Evolutionary conservation across 2,888 invertebrate genomes (phyloP), one percentile per base, ranked within the genome.

Genomic region (Colletes collaris): DNA sequence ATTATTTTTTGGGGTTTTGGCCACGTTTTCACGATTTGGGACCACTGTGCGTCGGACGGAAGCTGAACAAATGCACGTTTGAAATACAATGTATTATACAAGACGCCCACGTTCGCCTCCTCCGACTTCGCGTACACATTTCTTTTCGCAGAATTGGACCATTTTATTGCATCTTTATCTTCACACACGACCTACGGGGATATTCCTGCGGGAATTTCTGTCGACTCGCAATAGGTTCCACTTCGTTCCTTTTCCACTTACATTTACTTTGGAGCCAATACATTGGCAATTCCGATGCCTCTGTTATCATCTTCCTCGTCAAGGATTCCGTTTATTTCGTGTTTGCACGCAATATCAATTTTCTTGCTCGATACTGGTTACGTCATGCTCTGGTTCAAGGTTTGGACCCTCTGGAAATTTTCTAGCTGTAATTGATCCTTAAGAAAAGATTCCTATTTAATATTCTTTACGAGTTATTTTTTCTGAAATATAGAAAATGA

Each of bases 111-210:
- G 50, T 52, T 16, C 64, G 16, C 37, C 52, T 16, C 55, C 55
- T 44, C 55, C 55, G 44, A 19, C 11, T 44, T 19, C 16, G 37
- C 50, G 64, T 64, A 37, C 52, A 50, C 35, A 50, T 50, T 63
- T 50, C 66, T 63, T 16, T 19, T 35, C 60, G 56, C 73, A 58
- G 52, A 52, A 64, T 64, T 52, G 16, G 52, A 37, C 50, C 52
- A 40, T 62, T 62, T 62, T 44, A 46, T 63, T 63, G 35, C 37
- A 37, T 50, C 16, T 64, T 64, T 64, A 64, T 64, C 64, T 63
- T 44, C 44, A 44, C 55, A 27, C 53, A 37, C 40, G 19, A n/a
- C 16, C 52, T 13, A 37, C 37, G 35, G 37, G 37, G 35, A 11
- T 64, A 35, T 16, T 37, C 37, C 52, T 11, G 35, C 37, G 52